Evolutionary conservation across 2,888 invertebrate genomes (phyloP), one percentile per base, ranked within the genome.

Genomic region (Patella caerulea): DNA sequence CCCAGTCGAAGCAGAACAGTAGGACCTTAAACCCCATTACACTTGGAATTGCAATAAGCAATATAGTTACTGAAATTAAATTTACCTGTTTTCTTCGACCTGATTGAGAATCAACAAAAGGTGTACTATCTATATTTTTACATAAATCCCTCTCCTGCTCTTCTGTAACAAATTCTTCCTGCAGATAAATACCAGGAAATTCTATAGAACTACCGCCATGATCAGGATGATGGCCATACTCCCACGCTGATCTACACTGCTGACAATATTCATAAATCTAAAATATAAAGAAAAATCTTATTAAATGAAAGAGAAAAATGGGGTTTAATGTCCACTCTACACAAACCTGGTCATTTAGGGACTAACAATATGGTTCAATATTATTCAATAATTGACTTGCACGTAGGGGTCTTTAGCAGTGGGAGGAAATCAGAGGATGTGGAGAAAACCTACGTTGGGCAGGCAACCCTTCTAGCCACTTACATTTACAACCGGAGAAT

Each of bases 41-140:
- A 34, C 4, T 34, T 34, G 0, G 5, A 5, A 34, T 5, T 34
- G 34, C 5, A 4, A 34, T 34, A 5, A 34, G 34, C 34, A 34
- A 4, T 34, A 34, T 5, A 34, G 34, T 34, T 34, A 34, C 34
- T 34, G 34, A 34, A 34, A 34, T 3, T 34, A 34, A 19, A 70
- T 59, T 56, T 86, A 94, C 94, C 92, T 98, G 98, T 91, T 99
- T 99, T 78, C 97, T 94, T 75, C 99, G 93, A 0, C 99, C 99
- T 91, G 98, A 98, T 92, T 99, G 99, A 0, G 99, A 99, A 59
- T 93, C 93, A 84, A 95, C 95, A 98, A 99, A 99, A 0, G 95
- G 94, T 82, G 96, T 93, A 80, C 93, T 92, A 89, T 98, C 97
- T 15, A 98, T 94, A 76, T 94, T 93, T 74, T 93, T 90, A 80